phyloP scores from a whole-genome alignment of 2,113 vertebrate genomes.

The cattle (Bos taurus) region DNA sequence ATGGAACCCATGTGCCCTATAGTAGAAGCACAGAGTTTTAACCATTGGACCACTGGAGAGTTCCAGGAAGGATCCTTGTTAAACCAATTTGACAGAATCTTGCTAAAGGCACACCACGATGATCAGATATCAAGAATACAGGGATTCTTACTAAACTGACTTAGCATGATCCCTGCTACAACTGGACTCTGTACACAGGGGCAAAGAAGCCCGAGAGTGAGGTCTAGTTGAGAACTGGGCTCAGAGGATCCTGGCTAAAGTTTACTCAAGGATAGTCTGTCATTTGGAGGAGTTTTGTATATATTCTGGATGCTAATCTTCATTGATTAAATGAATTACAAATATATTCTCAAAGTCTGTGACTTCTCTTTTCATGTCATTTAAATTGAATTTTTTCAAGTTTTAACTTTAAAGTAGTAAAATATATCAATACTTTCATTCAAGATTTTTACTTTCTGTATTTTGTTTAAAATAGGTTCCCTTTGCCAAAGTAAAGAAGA shows the following conservation, averaged over 20 bases:
- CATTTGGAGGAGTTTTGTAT: neutral
- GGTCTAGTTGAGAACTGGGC: neutral
- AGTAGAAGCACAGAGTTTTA: neutral
- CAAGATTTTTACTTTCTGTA: neutral
- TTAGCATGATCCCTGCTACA: neutral
- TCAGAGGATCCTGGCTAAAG: neutral
- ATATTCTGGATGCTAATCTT: neutral
- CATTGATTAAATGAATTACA: neutral
- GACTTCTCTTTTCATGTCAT: neutral
- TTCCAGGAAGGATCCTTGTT: neutral
- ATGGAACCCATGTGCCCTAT: neutral
- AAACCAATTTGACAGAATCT: neutral
- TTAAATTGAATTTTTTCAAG: neutral
- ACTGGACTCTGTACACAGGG: neutral
- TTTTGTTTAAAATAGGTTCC: neutral
- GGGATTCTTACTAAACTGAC: neutral
- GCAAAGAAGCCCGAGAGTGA: neutral
- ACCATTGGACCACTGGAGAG: neutral
- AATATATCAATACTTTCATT: neutral
- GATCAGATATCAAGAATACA: neutral
- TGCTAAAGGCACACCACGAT: neutral
- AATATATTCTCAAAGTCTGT: neutral
- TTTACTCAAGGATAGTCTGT: neutral
- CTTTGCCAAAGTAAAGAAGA: neutral
- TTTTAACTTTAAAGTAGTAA: neutral